phyloP scores from a whole-genome alignment of 2,797 vertebrate genomes.

The Hippopotamyrus pictus region DNA sequence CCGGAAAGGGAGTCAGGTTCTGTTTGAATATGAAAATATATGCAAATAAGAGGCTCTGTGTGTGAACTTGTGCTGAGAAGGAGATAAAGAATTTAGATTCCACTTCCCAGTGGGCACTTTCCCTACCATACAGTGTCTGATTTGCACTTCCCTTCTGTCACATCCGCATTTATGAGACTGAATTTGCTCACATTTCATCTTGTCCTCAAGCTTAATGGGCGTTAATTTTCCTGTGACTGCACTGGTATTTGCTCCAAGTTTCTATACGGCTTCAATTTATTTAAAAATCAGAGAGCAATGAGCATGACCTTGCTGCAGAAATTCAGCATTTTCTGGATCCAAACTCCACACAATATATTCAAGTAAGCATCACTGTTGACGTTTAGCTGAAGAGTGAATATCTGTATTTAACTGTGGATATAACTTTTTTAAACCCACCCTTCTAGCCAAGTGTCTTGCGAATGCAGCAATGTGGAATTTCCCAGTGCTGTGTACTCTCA shows the following conservation, averaged over 20 bases:
- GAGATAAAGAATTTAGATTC: neutral
- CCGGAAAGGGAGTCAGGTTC: neutral
- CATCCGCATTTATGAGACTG: neutral
- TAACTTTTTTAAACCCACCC: neutral
- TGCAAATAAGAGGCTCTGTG: neutral
- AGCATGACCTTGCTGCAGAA: neutral
- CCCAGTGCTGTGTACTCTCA: neutral
- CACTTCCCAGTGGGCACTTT: neutral
- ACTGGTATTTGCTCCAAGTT: neutral
- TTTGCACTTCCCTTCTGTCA: neutral
- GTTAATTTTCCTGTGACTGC: neutral
- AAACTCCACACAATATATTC: neutral
- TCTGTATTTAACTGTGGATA: neutral
- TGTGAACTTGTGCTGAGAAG: neutral
- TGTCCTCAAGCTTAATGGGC: neutral
- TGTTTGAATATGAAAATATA: neutral
- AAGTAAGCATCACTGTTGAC: neutral
- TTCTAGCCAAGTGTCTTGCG: neutral
- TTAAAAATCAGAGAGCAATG: neutral
- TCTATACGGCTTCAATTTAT: neutral
- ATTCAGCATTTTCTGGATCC: neutral
- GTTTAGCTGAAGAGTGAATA: neutral
- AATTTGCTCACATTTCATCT: neutral
- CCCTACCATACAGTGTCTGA: neutral
- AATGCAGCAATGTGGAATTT: neutral